Evolutionary conservation across 2,797 vertebrate genomes (phyloP).

Genomic region (Spondyliosoma cantharus): DNA sequence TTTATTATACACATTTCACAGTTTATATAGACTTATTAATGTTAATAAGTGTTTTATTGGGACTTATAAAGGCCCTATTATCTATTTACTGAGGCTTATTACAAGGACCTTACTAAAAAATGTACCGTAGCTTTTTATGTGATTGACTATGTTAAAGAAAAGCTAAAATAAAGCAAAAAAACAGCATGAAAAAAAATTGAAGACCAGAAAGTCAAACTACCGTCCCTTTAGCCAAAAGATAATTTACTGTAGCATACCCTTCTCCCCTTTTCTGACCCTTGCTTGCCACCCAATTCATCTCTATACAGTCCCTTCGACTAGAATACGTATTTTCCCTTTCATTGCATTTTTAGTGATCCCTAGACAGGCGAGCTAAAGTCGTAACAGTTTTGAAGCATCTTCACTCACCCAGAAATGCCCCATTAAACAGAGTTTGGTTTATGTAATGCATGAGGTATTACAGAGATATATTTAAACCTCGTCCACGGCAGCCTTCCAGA

Average conservation of each 20-base stretch:
- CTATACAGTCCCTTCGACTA: not conserved
- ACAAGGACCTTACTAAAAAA: too few species aligned
- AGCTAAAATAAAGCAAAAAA: not conserved
- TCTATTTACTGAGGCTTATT: too few species aligned
- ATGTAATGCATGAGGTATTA: conserved; percentile 13
- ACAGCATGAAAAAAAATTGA: not conserved
- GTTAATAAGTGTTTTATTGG: too few species aligned
- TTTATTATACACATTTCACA: too few species aligned
- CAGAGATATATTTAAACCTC: not conserved
- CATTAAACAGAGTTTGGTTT: conserved; percentile 11
- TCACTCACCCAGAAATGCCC: not conserved
- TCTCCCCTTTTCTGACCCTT: not conserved
- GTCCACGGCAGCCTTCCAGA: conserved; percentile 7
- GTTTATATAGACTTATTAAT: too few species aligned
- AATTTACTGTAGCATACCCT: not conserved
- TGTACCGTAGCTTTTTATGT: not conserved
- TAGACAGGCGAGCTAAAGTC: not conserved
- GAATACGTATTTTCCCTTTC: conserved; percentile 6
- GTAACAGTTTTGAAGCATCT: not conserved
- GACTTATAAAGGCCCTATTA: too few species aligned
- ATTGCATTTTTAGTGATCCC: not conserved
- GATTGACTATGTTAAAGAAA: not conserved
- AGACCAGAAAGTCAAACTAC: conserved; percentile 4
- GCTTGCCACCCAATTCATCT: not conserved
- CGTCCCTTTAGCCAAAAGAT: not conserved